These are phyloP conservation scores for Prolemur simus DNA, from an alignment of 2,113 vertebrate species.

Conservation along the genomic window DNA sequence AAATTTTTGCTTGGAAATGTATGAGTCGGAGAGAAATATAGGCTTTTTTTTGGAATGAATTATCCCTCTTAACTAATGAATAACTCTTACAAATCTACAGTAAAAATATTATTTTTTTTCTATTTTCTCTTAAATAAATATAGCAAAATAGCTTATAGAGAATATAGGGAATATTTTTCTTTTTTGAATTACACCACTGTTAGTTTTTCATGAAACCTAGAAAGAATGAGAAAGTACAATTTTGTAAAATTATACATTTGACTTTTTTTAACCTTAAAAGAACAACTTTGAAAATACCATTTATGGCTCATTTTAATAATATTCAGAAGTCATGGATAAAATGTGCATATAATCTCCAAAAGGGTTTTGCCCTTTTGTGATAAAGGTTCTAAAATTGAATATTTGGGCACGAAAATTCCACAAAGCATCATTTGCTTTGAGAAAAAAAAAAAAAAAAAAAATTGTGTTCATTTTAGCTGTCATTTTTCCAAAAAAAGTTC, in stretches of 20 bases:
- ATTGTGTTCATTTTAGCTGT: neutral
- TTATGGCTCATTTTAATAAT: conserved; percentile 55
- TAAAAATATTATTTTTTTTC: neutral
- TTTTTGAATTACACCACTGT: neutral
- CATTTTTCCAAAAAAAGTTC: conserved; percentile 18
- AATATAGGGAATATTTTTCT: neutral
- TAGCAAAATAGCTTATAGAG: neutral
- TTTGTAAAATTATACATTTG: conserved; percentile 13
- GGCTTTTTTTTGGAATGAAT: neutral
- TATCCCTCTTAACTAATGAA: neutral
- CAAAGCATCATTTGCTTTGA: neutral
- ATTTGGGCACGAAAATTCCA: neutral
- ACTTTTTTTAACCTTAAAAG: conserved; percentile 23
- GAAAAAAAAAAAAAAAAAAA: neutral
- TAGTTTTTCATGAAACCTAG: neutral
- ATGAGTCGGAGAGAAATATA: neutral
- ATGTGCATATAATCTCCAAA: neutral
- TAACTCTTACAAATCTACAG: neutral
- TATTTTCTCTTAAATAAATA: neutral
- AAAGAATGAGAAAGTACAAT: neutral
- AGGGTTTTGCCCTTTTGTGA: conserved; percentile 1
- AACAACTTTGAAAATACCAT: conserved; percentile 37
- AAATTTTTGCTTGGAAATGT: neutral
- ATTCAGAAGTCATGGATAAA: conserved; percentile 18
- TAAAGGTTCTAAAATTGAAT: neutral